Percentiles rank a stretch among this genome's conserved stretches.
These are phyloP conservation scores for Lordiphosa clarofinis DNA, from an alignment of 1,140 invertebrate species.

Conservation along the genomic window DNA sequence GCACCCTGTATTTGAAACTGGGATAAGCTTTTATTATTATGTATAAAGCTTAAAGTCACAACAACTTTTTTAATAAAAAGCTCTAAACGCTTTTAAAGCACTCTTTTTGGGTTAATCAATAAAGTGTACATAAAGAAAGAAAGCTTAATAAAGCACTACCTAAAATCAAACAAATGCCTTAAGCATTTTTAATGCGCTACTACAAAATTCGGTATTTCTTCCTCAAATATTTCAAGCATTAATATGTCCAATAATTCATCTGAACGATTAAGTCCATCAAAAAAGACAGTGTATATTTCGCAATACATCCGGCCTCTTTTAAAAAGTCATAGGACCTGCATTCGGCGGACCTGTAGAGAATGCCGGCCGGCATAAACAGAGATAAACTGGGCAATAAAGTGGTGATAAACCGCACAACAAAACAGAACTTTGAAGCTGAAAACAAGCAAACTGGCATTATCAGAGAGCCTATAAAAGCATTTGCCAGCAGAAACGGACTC, in stretches of 20 bases:
- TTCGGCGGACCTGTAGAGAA: constrained; percentile 3
- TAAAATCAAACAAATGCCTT: neutral
- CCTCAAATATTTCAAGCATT: neutral
- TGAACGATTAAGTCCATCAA: neutral
- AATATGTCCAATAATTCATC: neutral
- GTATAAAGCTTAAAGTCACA: too few species aligned
- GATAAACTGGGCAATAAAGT: constrained; percentile 21
- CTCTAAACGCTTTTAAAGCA: neutral
- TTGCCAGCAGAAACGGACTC: constrained; percentile 27
- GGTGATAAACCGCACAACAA: constrained; percentile 21
- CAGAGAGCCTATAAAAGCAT: constrained; percentile 43
- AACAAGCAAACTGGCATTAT: constrained; percentile 23
- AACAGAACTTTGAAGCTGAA: constrained; percentile 33
- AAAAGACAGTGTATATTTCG: neutral
- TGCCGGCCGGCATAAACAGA: constrained; percentile 48
- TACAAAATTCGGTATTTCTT: constrained; percentile 1
- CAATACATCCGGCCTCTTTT: neutral
- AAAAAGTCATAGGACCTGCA: neutral
- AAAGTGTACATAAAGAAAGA: neutral
- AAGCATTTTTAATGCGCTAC: constrained; percentile 11
- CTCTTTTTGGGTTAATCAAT: neutral
- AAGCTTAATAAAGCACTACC: constrained; percentile 6
- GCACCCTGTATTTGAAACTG: too few species aligned
- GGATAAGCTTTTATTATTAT: too few species aligned
- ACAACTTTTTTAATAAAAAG: too few species aligned